Evolutionary conservation across 1,140 invertebrate species (phyloP).

Genomic region (Drosophila carrolli): DNA sequence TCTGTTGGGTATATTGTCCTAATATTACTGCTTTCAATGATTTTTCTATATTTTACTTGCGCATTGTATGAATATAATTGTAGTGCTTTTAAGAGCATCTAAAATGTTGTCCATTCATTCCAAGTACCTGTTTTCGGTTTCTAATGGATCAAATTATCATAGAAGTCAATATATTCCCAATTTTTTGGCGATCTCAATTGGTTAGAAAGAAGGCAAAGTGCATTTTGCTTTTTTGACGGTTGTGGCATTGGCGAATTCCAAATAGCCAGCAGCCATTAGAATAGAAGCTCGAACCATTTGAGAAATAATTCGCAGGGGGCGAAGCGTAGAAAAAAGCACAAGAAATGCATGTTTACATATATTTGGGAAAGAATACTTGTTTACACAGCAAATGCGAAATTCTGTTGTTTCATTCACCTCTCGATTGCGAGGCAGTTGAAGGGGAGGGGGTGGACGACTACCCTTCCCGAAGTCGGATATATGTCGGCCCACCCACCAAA

Average conservation of each 20-base stretch:
- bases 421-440: slow-evolving; percentile 11
- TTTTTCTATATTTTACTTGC: no score
- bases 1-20: no score
- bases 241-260: slow-evolving; percentile 37
- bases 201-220: slow-evolving; percentile 16
- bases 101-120: not conserved
- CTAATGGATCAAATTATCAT: slow-evolving; percentile 10
- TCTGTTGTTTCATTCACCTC: slow-evolving; percentile 16
- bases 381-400: slow-evolving; percentile 40
- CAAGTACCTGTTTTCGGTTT: not conserved
- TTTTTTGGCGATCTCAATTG: slow-evolving; percentile 18
- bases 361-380: slow-evolving; percentile 30
- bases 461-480: not conserved
- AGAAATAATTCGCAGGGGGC: slow-evolving; percentile 10
- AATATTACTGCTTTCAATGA: no score
- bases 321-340: not conserved
- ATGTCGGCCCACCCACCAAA: not conserved
- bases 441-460: no score
- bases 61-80: no score
- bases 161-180: slow-evolving; percentile 18
- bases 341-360: slow-evolving; percentile 27
- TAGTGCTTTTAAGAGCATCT: not conserved
- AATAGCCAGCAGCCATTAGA: slow-evolving; percentile 45
- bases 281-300: slow-evolving; percentile 36
- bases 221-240: slow-evolving; percentile 28